Percentiles rank a stretch among this genome's conserved stretches.
These are phyloP conservation scores for Troglohyphantes excavatus DNA, from an alignment of 2,888 invertebrate genomes.

Conservation along the genomic window DNA sequence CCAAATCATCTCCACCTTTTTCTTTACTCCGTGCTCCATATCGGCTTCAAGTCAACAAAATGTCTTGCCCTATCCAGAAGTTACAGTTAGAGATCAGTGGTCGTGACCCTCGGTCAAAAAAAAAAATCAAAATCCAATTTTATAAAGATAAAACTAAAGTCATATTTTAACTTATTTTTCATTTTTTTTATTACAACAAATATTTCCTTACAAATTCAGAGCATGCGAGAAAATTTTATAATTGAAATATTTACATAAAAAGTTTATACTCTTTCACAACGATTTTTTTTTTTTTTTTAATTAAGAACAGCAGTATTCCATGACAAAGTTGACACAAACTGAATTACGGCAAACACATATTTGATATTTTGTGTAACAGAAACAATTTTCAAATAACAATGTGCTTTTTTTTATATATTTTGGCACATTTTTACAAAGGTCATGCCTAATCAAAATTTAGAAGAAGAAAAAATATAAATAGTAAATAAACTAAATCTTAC, in stretches of 20 bases:
- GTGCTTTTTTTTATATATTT: conserved; percentile 38
- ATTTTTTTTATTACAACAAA: conserved; percentile 55
- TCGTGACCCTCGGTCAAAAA: too few relatives aligned
- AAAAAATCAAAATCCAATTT: too few relatives aligned
- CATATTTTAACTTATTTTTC: not conserved
- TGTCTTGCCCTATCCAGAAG: too few relatives aligned
- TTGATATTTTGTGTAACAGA: conserved; percentile 2
- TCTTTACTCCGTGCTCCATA: too few relatives aligned
- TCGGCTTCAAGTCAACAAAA: too few relatives aligned
- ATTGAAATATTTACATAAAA: conserved; percentile 6
- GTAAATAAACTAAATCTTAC: not conserved
- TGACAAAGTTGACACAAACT: not conserved
- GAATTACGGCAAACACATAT: not conserved
- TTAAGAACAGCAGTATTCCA: not conserved
- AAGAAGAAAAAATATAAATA: not conserved
- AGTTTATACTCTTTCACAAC: not conserved
- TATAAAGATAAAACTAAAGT: too few relatives aligned
- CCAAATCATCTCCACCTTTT: too few relatives aligned
- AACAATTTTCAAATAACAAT: conserved; percentile 15
- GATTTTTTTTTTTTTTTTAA: not conserved
- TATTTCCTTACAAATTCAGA: conserved; percentile 46
- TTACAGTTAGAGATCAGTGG: too few relatives aligned
- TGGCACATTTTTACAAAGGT: conserved; percentile 34
- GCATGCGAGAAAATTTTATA: conserved; percentile 46
- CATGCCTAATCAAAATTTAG: too few relatives aligned